A percentile compares a stretch with the other conserved stretches of the same genome.
Evolutionary conservation across 2,113 vertebrate genomes (phyloP).

Genomic region (Heterochromis multidens): DNA sequence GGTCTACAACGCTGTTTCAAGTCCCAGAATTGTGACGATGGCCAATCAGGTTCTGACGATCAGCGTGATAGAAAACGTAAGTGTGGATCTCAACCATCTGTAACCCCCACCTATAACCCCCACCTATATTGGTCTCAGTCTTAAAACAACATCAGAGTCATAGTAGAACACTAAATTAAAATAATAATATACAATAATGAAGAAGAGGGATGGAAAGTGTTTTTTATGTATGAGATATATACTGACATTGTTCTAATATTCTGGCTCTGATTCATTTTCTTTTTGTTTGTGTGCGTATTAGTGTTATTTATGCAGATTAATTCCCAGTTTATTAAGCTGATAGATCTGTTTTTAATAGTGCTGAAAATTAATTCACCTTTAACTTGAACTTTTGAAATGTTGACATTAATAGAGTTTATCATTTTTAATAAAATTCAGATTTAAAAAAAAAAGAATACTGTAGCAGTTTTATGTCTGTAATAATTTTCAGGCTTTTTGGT

Average conservation of each 20-base stretch:
- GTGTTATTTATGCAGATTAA: background rate
- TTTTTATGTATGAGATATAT: background rate
- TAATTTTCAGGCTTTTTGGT: background rate
- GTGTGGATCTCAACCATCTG: constrained; percentile 33
- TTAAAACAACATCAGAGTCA: too few relatives aligned
- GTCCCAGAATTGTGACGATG: constrained; percentile 74
- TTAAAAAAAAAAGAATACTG: background rate
- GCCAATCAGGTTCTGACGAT: constrained; percentile 85
- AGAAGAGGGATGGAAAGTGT: background rate
- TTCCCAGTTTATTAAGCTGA: background rate
- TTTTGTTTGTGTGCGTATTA: background rate
- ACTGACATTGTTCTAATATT: background rate
- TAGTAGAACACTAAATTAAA: background rate
- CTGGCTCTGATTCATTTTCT: background rate
- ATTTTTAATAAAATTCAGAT: background rate
- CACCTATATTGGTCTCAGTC: too few relatives aligned
- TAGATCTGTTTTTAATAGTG: background rate
- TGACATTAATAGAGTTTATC: background rate
- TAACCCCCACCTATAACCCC: background rate
- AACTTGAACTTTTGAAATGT: background rate
- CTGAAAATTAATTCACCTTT: background rate
- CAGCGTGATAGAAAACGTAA: constrained; percentile 81
- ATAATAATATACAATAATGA: background rate
- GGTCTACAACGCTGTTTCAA: constrained; percentile 77
- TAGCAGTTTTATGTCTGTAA: background rate